phyloP scores from a whole-genome alignment of 2,888 invertebrate genomes.

The Microdon myrmicae region DNA sequence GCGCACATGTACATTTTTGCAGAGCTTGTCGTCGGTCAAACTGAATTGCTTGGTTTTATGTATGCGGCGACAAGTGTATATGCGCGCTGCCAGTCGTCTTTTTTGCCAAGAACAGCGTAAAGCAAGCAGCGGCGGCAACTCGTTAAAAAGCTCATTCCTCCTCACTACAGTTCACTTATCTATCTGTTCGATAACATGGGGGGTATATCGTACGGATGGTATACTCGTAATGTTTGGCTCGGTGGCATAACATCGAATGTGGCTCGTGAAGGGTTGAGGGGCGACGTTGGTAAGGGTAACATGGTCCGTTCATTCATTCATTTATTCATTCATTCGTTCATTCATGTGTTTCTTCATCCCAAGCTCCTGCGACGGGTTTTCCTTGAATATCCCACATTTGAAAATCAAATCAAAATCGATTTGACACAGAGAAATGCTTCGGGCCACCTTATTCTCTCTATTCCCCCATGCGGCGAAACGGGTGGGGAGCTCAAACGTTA shows the following conservation, averaged over 20 bases:
- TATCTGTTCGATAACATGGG: no score
- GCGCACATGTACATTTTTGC: slow-evolving; percentile 9
- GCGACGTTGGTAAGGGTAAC: no score
- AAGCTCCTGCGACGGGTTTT: slow-evolving; percentile 9
- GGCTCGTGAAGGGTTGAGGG: no score
- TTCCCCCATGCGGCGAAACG: no score
- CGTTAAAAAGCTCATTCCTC: slow-evolving; percentile 14
- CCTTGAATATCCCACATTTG: slow-evolving; percentile 35
- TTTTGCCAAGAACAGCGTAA: slow-evolving; percentile 29
- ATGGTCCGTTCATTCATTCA: slow-evolving; percentile 18
- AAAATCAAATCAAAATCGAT: slow-evolving; percentile 50
- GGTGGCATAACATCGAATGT: no score
- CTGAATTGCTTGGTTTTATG: slow-evolving; percentile 3
- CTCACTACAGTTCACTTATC: no score
- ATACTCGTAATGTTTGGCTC: no score
- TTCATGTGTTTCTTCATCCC: slow-evolving; percentile 16
- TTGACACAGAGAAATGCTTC: slow-evolving; percentile 41
- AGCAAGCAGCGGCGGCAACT: slow-evolving; percentile 34
- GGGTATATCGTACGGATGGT: no score
- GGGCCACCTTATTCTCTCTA: slow-evolving; percentile 21
- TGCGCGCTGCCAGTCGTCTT: slow-evolving; percentile 20
- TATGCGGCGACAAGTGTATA: slow-evolving; percentile 3
- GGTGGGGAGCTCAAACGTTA: no score
- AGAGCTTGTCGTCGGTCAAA: slow-evolving; percentile 35
- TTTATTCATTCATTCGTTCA: slow-evolving; percentile 11